Evolutionary conservation across 2,888 invertebrate genomes (phyloP), one percentile per base, ranked within the genome.

Genomic region (Drosophila nr. fundita): DNA sequence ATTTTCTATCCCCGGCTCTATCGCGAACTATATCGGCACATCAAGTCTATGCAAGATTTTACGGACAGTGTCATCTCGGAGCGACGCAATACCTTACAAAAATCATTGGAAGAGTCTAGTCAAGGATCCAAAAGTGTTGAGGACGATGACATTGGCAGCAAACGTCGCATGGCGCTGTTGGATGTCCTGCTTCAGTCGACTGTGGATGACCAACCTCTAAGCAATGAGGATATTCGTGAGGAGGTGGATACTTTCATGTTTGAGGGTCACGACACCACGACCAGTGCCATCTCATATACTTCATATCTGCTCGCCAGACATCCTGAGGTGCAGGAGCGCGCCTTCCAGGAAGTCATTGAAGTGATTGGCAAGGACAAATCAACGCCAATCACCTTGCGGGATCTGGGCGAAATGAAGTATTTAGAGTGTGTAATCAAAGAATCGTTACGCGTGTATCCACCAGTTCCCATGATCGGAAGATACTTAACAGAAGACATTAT

Each of bases 191-290:
- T 96, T 18, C 93, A 95, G 55, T 93, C 95, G 0, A 94, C 94
- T 60, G 93, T 94, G 2, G 95, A 95, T 1, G 89, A 94, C 40
- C 83, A 95, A 94, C 94, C 94, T 4, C 92, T 96, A 55, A 94
- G 94, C 6, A 94, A 95, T 59, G 92, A 94, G 27, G 94, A 94
- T 66, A 94, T 96, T 15, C 93, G 95, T 55, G 95, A 96, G 90
- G 95, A 96, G 93, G 95, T 96, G 0, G 95, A 96, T 74, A 96
- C 96, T 0, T 96, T 96, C 38, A 91, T 92, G 91, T 91, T 96
- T 91, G 96, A 95, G 67, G 92, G 92, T 2, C 91, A 93, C 50
- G 93, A 93, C 62, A 93, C 93, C 3, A 93, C 93, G 1, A 92
- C 93, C 0, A 89, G 90, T 65, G 92, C 83, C 29, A 90, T 93